These are phyloP conservation scores for Oeneis ivallda DNA, from an alignment of 2,888 invertebrate species.

Conservation along the genomic window DNA sequence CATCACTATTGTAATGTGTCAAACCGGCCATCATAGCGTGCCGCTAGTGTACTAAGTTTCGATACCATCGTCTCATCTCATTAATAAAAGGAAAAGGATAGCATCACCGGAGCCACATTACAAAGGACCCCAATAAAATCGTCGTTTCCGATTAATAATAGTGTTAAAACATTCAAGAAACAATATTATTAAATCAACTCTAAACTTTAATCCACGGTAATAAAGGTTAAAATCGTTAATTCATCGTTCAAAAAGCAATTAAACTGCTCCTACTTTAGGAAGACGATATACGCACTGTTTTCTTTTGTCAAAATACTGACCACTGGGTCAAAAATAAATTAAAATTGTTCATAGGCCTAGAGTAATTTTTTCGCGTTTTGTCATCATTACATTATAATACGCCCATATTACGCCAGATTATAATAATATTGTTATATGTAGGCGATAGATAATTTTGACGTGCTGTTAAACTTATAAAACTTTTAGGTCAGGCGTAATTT, in stretches of 20 bases:
- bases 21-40: too few species aligned
- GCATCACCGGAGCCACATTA: constrained; percentile 40
- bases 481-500: too few species aligned
- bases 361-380: too few species aligned
- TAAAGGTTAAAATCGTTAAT: constrained; percentile 40
- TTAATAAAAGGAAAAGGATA: constrained; percentile 42
- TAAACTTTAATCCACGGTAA: constrained; percentile 32
- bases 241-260: neutral
- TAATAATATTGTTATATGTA: too few species aligned
- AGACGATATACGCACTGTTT: neutral
- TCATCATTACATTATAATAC: too few species aligned
- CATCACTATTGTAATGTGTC: too few species aligned
- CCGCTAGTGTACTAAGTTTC: too few species aligned
- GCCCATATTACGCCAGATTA: too few species aligned
- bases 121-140: constrained; percentile 53
- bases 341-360: neutral
- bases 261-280: neutral
- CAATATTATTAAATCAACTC: constrained; percentile 30
- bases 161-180: constrained; percentile 43
- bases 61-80: neutral
- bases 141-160: constrained; percentile 60
- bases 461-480: too few species aligned
- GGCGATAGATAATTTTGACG: too few species aligned
- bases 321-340: neutral
- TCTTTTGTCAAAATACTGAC: neutral